Conservation (phyloP, 2,113 vertebrate species). For the Rhinogobius similis region DNA sequence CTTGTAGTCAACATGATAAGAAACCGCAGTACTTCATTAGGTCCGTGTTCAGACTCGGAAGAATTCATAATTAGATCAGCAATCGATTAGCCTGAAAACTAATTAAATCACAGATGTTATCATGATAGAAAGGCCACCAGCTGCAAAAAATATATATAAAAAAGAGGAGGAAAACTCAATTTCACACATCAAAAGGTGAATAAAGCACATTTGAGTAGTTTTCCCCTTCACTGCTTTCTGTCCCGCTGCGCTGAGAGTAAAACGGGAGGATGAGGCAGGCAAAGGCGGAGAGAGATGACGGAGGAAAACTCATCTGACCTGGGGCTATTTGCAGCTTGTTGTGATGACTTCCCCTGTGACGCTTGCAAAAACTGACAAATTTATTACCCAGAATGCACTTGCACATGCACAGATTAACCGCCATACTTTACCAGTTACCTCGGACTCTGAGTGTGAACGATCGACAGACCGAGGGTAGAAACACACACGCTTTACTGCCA, state of each 20-base stretch:
- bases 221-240: constrained; percentile 47
- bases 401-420: constrained; percentile 21
- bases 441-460: constrained; percentile 21
- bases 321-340: constrained; percentile 29
- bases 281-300: constrained; percentile 8
- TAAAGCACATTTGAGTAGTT: constrained; percentile 47
- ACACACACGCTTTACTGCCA: not conserved
- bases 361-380: constrained; percentile 44
- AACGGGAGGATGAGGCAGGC: constrained; percentile 32
- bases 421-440: constrained; percentile 38
- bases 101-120: not conserved
- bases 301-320: constrained; percentile 31
- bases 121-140: constrained; percentile 16
- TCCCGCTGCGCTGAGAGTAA: constrained; percentile 23
- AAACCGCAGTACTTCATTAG: not conserved
- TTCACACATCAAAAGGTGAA: constrained; percentile 68
- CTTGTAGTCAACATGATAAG: not conserved
- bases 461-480: not conserved
- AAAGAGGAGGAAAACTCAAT: constrained; percentile 47
- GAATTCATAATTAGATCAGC: not conserved
- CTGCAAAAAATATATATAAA: not conserved
- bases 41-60: too few species aligned
- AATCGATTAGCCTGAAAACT: not conserved
- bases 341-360: constrained; percentile 43
- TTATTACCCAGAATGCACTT: constrained; percentile 17